These are phyloP conservation scores for Trogon surrucura DNA, from an alignment of 2,113 vertebrate species.

Conservation along the genomic window DNA sequence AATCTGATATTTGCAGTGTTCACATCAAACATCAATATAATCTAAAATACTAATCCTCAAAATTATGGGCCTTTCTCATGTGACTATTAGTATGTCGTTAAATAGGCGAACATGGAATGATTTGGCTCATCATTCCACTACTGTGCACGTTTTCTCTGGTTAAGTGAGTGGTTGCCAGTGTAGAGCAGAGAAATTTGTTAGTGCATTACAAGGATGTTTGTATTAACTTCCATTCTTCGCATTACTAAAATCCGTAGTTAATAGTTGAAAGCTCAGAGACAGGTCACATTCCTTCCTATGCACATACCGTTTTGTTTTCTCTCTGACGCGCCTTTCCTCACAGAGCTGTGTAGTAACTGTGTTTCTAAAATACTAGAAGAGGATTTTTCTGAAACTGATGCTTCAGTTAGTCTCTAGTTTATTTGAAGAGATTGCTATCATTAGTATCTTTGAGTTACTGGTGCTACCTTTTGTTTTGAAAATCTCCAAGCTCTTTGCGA, in stretches of 20 bases:
- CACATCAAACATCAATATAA: neutral
- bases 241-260: neutral
- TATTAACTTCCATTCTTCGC: neutral
- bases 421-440: neutral
- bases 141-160: neutral
- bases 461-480: neutral
- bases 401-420: neutral
- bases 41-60: neutral
- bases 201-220: neutral
- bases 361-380: neutral
- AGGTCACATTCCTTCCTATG: neutral
- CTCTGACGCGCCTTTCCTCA: neutral
- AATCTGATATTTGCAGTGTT: neutral
- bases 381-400: neutral
- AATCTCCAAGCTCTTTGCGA: neutral
- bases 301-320: neutral
- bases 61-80: neutral
- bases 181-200: neutral
- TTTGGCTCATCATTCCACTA: neutral
- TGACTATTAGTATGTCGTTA: neutral
- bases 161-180: neutral
- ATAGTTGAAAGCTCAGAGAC: neutral
- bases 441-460: neutral
- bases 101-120: neutral
- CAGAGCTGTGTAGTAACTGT: neutral